Evolutionary conservation across 2,797 vertebrate genomes (phyloP).

Genomic region (Garrulus glandarius): DNA sequence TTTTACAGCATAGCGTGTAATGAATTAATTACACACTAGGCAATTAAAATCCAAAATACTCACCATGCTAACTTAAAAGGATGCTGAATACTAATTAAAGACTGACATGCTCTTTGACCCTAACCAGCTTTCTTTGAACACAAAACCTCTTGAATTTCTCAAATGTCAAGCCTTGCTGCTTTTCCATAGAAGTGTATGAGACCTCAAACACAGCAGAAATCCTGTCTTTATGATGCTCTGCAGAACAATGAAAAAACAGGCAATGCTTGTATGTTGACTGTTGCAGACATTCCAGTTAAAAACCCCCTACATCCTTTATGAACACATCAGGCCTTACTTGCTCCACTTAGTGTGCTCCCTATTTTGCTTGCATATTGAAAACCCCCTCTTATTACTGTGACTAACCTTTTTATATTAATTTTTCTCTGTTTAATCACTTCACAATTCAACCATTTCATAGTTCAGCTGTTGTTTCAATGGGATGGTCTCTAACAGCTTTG

Average conservation of each 20-base stretch:
- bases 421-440: conserved; percentile 20
- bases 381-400: not conserved
- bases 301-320: not conserved
- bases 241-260: not conserved
- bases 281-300: not conserved
- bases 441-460: not conserved
- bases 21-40: not conserved
- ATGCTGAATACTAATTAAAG: not conserved
- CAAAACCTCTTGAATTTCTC: not conserved
- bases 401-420: not conserved
- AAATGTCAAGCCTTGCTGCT: not conserved
- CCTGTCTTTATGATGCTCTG: not conserved
- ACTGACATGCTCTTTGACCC: not conserved
- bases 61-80: not conserved
- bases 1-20: not conserved
- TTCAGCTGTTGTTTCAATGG: conserved; percentile 13
- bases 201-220: not conserved
- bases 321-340: not conserved
- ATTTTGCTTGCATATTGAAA: not conserved
- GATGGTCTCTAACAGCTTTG: not conserved
- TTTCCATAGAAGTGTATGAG: not conserved
- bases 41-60: not conserved
- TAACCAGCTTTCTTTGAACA: not conserved
- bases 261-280: not conserved
- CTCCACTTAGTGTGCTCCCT: not conserved